These are phyloP conservation scores for Ganaspis sp. DNA, from an alignment of 1,140 invertebrate species.

Conservation along the genomic window DNA sequence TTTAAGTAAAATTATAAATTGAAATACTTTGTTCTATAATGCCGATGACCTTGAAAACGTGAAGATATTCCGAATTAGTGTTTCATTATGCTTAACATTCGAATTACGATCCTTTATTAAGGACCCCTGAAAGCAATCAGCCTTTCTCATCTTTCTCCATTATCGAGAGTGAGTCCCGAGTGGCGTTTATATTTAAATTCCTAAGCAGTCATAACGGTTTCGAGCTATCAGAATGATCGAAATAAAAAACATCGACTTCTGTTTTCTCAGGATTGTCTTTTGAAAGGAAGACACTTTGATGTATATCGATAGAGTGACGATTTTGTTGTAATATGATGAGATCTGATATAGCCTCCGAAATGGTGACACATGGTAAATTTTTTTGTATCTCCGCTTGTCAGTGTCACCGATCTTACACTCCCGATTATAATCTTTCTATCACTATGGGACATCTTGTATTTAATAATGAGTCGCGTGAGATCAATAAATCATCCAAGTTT, in stretches of 20 bases:
- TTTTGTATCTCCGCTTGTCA: slow-evolving; percentile 42
- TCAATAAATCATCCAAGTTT: slow-evolving; percentile 56
- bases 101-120: slow-evolving; percentile 27
- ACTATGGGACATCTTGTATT: slow-evolving; percentile 57
- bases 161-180: not conserved
- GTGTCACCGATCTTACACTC: slow-evolving; percentile 61
- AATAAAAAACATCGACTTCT: slow-evolving; percentile 15
- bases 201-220: slow-evolving; percentile 4
- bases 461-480: slow-evolving; percentile 58
- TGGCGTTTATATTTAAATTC: slow-evolving; percentile 22
- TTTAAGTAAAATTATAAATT: not conserved
- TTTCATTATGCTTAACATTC: slow-evolving; percentile 21
- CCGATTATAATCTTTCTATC: slow-evolving; percentile 56
- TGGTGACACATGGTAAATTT: slow-evolving; percentile 11
- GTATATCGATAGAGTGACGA: slow-evolving; percentile 47
- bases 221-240: not conserved
- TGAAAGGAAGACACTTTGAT: not conserved
- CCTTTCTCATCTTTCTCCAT: slow-evolving; percentile 6
- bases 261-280: slow-evolving; percentile 9
- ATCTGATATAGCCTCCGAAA: not conserved
- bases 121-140: slow-evolving; percentile 15
- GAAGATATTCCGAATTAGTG: slow-evolving; percentile 11
- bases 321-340: slow-evolving; percentile 50
- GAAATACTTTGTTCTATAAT: not conserved
- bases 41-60: not conserved